These are phyloP conservation scores for Microdon myrmicae DNA, from an alignment of 2,888 invertebrate genomes.

Conservation along the genomic window DNA sequence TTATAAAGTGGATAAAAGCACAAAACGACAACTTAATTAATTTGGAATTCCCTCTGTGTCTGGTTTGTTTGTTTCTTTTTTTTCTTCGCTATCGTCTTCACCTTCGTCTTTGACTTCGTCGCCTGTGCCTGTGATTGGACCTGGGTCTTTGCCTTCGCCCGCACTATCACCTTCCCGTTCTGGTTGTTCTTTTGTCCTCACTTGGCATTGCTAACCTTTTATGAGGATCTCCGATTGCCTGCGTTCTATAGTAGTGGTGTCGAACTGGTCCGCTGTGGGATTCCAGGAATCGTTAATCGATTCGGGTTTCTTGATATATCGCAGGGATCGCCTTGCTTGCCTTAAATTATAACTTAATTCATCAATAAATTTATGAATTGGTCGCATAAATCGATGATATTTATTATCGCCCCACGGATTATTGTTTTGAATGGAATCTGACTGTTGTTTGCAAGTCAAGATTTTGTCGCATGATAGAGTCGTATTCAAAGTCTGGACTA, in stretches of 20 bases:
- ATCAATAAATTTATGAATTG: conserved; percentile 65
- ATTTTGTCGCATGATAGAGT: conserved; percentile 22
- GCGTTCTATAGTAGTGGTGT: not conserved
- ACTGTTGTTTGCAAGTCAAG: conserved; percentile 22
- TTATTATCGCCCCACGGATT: conserved; percentile 54
- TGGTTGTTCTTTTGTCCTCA: too few relatives aligned
- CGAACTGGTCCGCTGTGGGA: conserved; percentile 9
- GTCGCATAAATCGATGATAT: conserved; percentile 62
- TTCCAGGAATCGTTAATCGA: conserved; percentile 30
- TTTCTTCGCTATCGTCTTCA: conserved; percentile 2
- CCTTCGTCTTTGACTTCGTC: conserved; percentile 22
- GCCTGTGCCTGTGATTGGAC: conserved; percentile 4
- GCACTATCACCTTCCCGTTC: too few relatives aligned
- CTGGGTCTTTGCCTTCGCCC: conserved; percentile 5
- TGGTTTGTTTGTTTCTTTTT: conserved; percentile 6
- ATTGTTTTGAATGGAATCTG: not conserved
- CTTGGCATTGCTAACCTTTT: too few relatives aligned
- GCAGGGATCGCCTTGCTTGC: conserved; percentile 18
- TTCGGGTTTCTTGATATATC: conserved; percentile 44
- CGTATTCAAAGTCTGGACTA: conserved; percentile 19
- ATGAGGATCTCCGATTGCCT: too few relatives aligned
- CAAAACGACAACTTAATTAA: conserved; percentile 67
- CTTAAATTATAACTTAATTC: conserved; percentile 63
- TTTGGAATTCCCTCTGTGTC: conserved; percentile 61
- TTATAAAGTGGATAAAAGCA: conserved; percentile 66